Evolutionary conservation across 1,140 invertebrate species (phyloP).

Genomic region (Lethocerus indicus): DNA sequence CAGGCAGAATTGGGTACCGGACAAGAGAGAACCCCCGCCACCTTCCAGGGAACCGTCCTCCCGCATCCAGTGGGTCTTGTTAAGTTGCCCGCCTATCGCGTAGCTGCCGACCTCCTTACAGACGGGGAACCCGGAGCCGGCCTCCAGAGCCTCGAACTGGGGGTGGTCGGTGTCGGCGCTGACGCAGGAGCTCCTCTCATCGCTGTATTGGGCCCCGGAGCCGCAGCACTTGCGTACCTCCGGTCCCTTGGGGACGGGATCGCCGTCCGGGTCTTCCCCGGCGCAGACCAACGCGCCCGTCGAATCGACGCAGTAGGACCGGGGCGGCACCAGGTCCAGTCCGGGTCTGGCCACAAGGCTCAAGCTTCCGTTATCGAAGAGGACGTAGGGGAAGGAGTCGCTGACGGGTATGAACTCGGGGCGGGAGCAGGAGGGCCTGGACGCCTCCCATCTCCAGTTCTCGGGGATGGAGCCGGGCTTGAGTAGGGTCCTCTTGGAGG

Average conservation of each 20-base stretch:
- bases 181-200: conserved; percentile 28
- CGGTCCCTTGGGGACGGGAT: conserved; percentile 18
- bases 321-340: conserved; percentile 18
- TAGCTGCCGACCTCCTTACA: conserved; percentile 22
- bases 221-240: conserved; percentile 38
- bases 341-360: conserved; percentile 17
- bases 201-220: conserved; percentile 33
- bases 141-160: conserved; percentile 8
- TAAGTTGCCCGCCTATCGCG: conserved; percentile 29
- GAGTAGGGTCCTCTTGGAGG: conserved; percentile 21
- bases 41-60: conserved; percentile 29
- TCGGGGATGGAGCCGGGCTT: conserved; percentile 22
- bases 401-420: conserved; percentile 16
- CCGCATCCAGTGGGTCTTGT: conserved; percentile 23
- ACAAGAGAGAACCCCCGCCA: conserved; percentile 23
- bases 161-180: conserved; percentile 21
- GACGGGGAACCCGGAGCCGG: conserved; percentile 29
- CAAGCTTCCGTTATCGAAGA: conserved; percentile 36
- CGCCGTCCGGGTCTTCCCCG: conserved; percentile 17
- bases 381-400: conserved; percentile 20
- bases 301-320: conserved; percentile 38
- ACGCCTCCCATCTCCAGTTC: conserved; percentile 28
- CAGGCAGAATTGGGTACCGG: conserved; percentile 37
- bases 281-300: conserved; percentile 36
- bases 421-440: conserved; percentile 24